Base-by-base conservation (phyloP, 2,888 invertebrate genomes). In the Vandiemenella viatica region DNA sequence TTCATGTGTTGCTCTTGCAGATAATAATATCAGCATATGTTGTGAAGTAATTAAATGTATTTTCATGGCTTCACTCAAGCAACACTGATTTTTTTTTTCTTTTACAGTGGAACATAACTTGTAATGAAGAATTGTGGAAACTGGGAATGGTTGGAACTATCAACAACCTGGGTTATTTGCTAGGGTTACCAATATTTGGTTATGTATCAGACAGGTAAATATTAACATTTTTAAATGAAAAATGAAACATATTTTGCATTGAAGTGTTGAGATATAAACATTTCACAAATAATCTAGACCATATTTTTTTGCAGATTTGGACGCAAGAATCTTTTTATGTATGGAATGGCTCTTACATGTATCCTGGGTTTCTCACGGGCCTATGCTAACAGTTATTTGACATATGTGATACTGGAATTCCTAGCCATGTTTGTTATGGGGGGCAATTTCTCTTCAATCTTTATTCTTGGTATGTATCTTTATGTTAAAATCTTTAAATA, bases 191-290 rank as follows among this genome's bases (percentile, higher is more conserved):
- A 6, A 22, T 55, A 8, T 46, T 42, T 37, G 55, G 55, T 6
- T 45, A 48, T 17, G n/a, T 50, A 8, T 55, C 55, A 5, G 55
- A 55, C 45, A 47, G 53, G 55, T 55, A 26, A 46, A n/a, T 46
- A 32, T 43, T 43, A 20, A 7, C 10, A 40, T 10, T 17, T 40
- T 41, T 4, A 6, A 41, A 20, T 37, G 32, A 2, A 3, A 32
- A 32, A 3, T 32, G 10, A 8, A 26, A 26, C 8, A 16, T 15
- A 37, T n/a, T 37, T 5, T 16, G 16, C 37, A n/a, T 5, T n/a
- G n/a, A 37, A 5, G n/a, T n/a, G n/a, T n/a, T n/a, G n/a, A n/a
- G n/a, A n/a, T n/a, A n/a, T n/a, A n/a, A n/a, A n/a, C n/a, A n/a
- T n/a, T n/a, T n/a, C n/a, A n/a, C n/a, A n/a, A n/a, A n/a, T n/a